Percentiles rank a stretch among this genome's conserved stretches.
phyloP scores from a whole-genome alignment of 2,888 invertebrate genomes.

The Pristionchus exspectatus region DNA sequence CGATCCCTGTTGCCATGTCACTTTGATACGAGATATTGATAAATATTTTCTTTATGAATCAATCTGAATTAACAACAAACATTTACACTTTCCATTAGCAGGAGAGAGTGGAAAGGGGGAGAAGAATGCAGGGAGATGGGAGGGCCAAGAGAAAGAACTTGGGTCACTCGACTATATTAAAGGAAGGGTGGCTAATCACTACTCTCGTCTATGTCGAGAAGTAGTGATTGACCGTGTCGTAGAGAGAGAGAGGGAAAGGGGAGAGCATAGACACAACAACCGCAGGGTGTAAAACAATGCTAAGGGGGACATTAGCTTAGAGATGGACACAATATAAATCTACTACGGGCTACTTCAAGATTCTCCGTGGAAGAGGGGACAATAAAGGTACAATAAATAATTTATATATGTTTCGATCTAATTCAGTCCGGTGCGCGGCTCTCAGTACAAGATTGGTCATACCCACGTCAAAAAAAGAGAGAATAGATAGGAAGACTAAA shows the following conservation, averaged over 20 bases:
- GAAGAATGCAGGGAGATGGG: conserved; percentile 32
- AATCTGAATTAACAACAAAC: conserved; percentile 50
- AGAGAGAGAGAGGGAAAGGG: background rate
- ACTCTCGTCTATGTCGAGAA: conserved; percentile 33
- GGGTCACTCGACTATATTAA: conserved; percentile 46
- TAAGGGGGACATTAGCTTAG: background rate
- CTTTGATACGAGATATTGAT: conserved; percentile 22
- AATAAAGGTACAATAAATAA: conserved; percentile 41
- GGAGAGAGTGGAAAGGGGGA: conserved; percentile 5
- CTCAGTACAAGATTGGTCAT: conserved; percentile 53
- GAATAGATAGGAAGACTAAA: background rate
- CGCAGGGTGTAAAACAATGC: conserved; percentile 41
- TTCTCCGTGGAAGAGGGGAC: background rate
- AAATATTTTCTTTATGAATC: conserved; percentile 43
- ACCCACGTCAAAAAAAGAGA: background rate
- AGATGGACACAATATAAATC: conserved; percentile 18
- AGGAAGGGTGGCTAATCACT: background rate
- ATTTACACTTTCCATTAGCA: conserved; percentile 45
- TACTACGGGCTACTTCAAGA: conserved; percentile 35
- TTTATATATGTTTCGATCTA: conserved; percentile 47
- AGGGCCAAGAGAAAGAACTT: conserved; percentile 27
- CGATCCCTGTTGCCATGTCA: conserved; percentile 38
- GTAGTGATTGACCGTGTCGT: conserved; percentile 17
- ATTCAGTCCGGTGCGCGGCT: conserved; percentile 20
- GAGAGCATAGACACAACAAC: conserved; percentile 12